phyloP scores from a whole-genome alignment of 2,888 invertebrate genomes.

The Nephrotoma appendiculata region DNA sequence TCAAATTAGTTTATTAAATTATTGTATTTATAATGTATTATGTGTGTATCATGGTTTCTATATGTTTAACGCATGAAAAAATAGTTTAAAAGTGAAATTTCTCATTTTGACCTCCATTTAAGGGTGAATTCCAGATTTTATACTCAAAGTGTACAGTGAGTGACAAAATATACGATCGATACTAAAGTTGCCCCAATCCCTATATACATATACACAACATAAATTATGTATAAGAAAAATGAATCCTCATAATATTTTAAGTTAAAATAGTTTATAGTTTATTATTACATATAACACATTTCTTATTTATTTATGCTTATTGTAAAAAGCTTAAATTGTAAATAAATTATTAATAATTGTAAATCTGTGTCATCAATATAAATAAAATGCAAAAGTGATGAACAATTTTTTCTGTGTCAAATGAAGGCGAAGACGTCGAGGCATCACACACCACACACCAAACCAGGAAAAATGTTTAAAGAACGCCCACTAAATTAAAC shows the following conservation, averaged over 20 bases:
- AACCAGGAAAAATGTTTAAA: background rate
- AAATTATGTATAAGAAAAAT: background rate
- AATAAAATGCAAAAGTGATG: background rate
- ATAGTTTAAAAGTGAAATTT: background rate
- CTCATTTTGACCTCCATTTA: conserved; percentile 6
- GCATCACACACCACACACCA: background rate
- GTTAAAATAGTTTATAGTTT: background rate
- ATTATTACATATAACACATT: background rate
- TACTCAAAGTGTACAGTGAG: background rate
- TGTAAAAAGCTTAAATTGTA: background rate
- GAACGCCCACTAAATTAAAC: background rate
- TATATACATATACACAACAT: background rate
- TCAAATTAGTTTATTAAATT: background rate
- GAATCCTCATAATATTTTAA: background rate
- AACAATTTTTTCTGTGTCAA: background rate
- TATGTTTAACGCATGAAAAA: background rate
- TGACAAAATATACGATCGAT: conserved; percentile 1
- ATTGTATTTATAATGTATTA: background rate
- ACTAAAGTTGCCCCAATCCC: background rate
- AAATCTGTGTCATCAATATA: background rate
- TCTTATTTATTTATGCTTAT: background rate
- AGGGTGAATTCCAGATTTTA: background rate
- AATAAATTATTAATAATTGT: background rate
- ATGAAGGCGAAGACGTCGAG: background rate
- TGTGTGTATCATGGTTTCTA: background rate